phyloP scores from a whole-genome alignment of 2,888 invertebrate species.

The Brachypterus glaber region DNA sequence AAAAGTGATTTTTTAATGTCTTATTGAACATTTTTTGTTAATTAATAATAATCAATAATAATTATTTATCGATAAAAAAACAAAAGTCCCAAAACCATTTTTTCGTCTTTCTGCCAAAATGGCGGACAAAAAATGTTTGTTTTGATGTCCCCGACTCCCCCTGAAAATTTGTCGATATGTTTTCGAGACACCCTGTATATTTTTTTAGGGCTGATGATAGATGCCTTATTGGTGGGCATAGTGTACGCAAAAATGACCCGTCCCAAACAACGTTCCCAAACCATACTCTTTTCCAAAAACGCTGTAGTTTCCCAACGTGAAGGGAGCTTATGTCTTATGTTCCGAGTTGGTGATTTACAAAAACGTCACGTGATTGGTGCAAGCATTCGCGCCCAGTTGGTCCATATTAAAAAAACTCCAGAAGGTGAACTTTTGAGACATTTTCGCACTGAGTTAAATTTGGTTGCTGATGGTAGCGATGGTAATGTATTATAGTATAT shows the following conservation, averaged over 20 bases:
- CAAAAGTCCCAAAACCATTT: too few species aligned
- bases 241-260: constrained; percentile 92
- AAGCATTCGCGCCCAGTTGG: constrained; percentile 71
- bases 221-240: constrained; percentile 66
- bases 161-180: too few species aligned
- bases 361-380: constrained; percentile 90
- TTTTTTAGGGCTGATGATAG: constrained; percentile 48
- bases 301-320: constrained; percentile 81
- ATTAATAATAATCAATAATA: too few species aligned
- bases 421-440: constrained; percentile 72
- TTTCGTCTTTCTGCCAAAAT: too few species aligned
- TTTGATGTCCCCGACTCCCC: too few species aligned
- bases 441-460: constrained; percentile 67
- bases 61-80: too few species aligned
- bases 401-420: constrained; percentile 62
- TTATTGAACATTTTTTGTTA: too few species aligned
- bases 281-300: constrained; percentile 82
- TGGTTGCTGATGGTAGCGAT: constrained; percentile 60
- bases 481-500: too few species aligned
- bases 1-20: too few species aligned
- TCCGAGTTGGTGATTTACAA: constrained; percentile 89
- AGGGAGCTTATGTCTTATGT: constrained; percentile 75
- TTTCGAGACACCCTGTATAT: too few species aligned
- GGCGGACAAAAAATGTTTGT: too few species aligned
- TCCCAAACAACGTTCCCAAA: constrained; percentile 87